These are phyloP conservation scores for Dendrophyllia cribrosa DNA, from an alignment of 64 coral and sea anemone species.

Conservation along the genomic window DNA sequence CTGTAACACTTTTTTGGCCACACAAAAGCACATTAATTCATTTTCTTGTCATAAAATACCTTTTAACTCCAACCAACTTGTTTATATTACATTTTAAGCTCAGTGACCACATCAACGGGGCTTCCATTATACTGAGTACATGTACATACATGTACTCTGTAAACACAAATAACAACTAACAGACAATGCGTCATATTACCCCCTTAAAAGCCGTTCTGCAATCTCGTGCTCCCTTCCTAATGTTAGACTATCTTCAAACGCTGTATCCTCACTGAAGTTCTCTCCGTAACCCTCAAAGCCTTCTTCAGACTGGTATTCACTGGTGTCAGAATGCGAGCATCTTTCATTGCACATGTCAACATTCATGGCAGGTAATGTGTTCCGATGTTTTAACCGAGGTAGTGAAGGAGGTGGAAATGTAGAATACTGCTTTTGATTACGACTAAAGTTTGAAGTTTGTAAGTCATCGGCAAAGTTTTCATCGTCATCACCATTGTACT, in stretches of 20 bases:
- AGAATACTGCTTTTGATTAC: conserved; percentile 94
- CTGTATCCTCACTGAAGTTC: conserved; percentile 85
- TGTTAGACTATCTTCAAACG: conserved; percentile 80
- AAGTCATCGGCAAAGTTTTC: conserved; percentile 79
- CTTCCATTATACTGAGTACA: too few relatives aligned
- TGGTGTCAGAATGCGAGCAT: conserved; percentile 76
- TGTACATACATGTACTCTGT: too few relatives aligned
- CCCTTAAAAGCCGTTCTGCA: conserved; percentile 55
- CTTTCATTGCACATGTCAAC: conserved; percentile 52
- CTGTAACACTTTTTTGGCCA: too few relatives aligned
- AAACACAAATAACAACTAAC: too few relatives aligned
- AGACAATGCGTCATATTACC: background rate
- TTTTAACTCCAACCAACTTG: too few relatives aligned
- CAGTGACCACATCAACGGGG: too few relatives aligned
- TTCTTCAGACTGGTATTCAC: conserved; percentile 99
- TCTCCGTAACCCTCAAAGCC: conserved; percentile 94
- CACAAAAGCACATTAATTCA: too few relatives aligned
- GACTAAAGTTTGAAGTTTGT: conserved; percentile 72
- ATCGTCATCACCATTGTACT: conserved; percentile 96
- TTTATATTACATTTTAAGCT: too few relatives aligned
- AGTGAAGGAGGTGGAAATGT: conserved; percentile 89
- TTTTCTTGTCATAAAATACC: too few relatives aligned
- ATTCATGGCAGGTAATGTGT: conserved; percentile 57
- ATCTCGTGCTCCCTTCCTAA: conserved; percentile 54
- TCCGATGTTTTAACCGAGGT: conserved; percentile 78